Conservation (phyloP, 2,113 vertebrate species). For the Oenanthe melanoleuca region DNA sequence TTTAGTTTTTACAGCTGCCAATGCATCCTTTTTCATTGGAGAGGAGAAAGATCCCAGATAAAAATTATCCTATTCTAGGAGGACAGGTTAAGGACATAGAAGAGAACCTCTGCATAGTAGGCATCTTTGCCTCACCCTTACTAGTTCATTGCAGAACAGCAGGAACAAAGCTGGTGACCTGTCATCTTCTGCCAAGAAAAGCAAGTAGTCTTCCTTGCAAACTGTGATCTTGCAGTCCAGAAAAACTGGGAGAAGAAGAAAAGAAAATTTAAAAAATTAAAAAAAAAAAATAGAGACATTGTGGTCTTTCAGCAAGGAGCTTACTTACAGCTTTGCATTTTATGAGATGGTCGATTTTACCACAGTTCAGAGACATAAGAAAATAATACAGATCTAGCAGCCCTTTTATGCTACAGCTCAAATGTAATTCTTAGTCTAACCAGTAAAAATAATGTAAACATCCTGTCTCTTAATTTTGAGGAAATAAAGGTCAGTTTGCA, state of each 20-base stretch:
- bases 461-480: constrained; percentile 22
- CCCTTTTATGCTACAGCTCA: neutral
- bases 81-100: neutral
- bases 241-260: neutral
- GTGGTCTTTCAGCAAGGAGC: neutral
- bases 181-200: neutral
- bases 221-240: neutral
- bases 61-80: neutral
- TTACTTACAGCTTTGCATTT: neutral
- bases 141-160: neutral
- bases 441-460: constrained; percentile 33
- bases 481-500: constrained; percentile 52
- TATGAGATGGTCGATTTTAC: rapidly evolving
- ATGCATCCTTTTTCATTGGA: neutral
- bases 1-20: neutral
- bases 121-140: neutral
- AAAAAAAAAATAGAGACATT: rapidly evolving
- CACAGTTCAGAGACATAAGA: constrained; percentile 33
- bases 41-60: neutral
- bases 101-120: neutral
- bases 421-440: constrained; percentile 23
- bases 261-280: too few species aligned
- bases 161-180: neutral
- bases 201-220: neutral
- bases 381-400: constrained; percentile 16